Evolutionary conservation across 2,113 vertebrate genomes (phyloP).

Genomic region (Cisticola juncidis): DNA sequence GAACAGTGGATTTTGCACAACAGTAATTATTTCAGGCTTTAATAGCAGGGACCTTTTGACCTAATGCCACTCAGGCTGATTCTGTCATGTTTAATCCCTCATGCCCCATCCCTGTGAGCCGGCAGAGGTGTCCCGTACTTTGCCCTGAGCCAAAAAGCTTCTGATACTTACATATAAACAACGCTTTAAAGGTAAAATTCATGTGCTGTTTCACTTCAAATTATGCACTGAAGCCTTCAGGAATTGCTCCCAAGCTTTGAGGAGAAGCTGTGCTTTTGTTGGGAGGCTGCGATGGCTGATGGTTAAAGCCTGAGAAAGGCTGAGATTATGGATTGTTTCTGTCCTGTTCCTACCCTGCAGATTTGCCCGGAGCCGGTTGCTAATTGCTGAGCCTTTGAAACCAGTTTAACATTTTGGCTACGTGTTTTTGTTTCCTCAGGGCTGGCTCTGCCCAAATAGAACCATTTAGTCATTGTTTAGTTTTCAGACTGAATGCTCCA

Average conservation of each 20-base stretch:
- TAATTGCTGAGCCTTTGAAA: neutral
- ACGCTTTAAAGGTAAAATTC: neutral
- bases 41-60: neutral
- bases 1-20: neutral
- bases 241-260: neutral
- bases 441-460: neutral
- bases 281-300: fast-evolving
- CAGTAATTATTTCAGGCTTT: neutral
- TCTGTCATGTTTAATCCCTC: neutral
- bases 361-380: neutral
- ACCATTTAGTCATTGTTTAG: neutral
- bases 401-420: neutral
- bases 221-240: neutral
- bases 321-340: neutral
- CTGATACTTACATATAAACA: neutral
- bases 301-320: neutral
- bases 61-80: neutral
- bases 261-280: neutral
- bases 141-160: neutral
- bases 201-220: neutral
- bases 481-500: neutral
- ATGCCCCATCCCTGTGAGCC: neutral
- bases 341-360: neutral
- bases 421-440: neutral
- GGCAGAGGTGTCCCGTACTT: neutral